Conservation (phyloP, 2,797 vertebrate genomes). For the Salmo trutta region DNA sequence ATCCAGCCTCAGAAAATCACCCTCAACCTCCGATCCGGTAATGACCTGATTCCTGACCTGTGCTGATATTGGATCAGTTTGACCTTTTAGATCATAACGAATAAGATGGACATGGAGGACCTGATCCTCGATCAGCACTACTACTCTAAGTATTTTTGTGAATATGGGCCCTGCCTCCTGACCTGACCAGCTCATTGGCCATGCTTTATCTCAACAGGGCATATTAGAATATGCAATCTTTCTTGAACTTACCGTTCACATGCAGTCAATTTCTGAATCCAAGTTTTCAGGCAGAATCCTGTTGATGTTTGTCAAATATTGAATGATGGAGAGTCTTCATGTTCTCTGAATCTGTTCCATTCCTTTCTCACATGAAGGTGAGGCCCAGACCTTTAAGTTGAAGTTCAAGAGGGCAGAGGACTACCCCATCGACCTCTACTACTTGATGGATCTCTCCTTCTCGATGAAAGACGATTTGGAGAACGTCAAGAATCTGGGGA, state of each 20-base stretch:
- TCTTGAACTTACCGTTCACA: too few species aligned
- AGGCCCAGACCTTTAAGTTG: conserved; percentile 88
- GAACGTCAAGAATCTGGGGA: conserved; percentile 96
- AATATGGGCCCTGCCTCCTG: too few species aligned
- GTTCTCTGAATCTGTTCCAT: neutral
- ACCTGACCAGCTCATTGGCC: too few species aligned
- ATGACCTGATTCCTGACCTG: neutral
- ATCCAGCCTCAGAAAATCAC: conserved; percentile 92
- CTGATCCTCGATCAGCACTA: too few species aligned
- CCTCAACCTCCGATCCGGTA: conserved; percentile 89
- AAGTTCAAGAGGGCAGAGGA: conserved; percentile 97
- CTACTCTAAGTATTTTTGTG: too few species aligned
- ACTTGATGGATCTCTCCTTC: conserved; percentile 97
- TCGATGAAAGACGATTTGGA: conserved; percentile 99
- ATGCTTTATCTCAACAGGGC: too few species aligned
- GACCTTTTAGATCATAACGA: too few species aligned
- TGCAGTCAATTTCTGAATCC: neutral
- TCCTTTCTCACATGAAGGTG: conserved; percentile 71
- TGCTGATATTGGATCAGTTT: neutral
- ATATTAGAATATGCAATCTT: too few species aligned
- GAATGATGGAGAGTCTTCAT: too few species aligned
- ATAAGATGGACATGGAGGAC: too few species aligned
- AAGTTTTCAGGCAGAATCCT: neutral
- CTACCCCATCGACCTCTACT: conserved; percentile 98
- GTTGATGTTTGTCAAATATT: neutral